phyloP scores from a whole-genome alignment of 2,797 vertebrate species.

The Rhodeus uyekii region DNA sequence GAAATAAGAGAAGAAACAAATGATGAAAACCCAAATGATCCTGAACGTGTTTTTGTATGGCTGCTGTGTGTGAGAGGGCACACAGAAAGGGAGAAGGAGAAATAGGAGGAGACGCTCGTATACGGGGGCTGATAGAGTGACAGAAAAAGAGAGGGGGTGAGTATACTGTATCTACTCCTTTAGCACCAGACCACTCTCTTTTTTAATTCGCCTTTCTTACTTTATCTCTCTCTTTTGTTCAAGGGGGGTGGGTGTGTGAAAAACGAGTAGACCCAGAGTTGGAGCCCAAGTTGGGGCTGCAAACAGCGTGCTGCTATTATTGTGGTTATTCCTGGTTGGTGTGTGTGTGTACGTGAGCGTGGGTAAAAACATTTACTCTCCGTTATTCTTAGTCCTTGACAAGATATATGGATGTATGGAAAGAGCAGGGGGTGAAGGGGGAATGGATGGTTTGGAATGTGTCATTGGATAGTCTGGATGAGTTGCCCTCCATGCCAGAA shows the following conservation, averaged over 20 bases:
- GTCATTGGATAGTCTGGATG: constrained; percentile 58
- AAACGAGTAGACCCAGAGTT: constrained; percentile 13
- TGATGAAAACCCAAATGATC: constrained; percentile 62
- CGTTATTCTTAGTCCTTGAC: constrained; percentile 53
- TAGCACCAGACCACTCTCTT: constrained; percentile 42
- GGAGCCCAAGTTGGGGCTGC: constrained; percentile 24
- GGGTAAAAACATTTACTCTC: constrained; percentile 33
- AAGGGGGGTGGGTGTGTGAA: constrained; percentile 10
- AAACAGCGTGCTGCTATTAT: constrained; percentile 30
- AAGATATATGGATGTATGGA: constrained; percentile 37
- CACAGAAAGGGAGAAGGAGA: constrained; percentile 45
- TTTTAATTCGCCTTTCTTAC: constrained; percentile 16
- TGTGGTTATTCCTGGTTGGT: constrained; percentile 20
- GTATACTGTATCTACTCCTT: constrained; percentile 52
- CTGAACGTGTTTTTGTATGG: constrained; percentile 57
- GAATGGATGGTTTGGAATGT: constrained; percentile 51
- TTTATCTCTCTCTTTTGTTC: constrained; percentile 30
- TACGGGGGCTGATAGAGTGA: constrained; percentile 28
- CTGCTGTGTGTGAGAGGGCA: constrained; percentile 53
- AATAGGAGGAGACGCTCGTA: constrained; percentile 40
- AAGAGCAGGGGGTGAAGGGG: constrained; percentile 30
- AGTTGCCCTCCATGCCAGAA: constrained; percentile 34
- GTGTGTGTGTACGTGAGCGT: constrained; percentile 6
- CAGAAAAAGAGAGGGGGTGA: constrained; percentile 58
- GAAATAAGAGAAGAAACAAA: constrained; percentile 62